phyloP scores from a whole-genome alignment of 2,888 invertebrate species.

The Tachina grossa region DNA sequence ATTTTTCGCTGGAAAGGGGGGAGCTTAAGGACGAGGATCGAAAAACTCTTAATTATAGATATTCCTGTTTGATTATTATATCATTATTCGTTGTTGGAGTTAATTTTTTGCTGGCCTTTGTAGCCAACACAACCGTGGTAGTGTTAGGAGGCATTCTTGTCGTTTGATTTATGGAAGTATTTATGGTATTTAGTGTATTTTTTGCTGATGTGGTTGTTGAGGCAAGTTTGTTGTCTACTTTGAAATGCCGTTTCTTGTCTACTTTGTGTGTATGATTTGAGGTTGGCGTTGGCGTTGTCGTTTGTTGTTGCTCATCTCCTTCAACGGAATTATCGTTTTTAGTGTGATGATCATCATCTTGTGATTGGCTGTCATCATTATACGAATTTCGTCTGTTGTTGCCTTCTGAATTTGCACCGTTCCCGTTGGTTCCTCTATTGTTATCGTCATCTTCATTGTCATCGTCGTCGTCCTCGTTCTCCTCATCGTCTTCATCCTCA shows the following conservation, averaged over 20 bases:
- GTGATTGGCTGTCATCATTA: conserved; percentile 54
- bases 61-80: conserved; percentile 80
- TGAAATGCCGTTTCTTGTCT: conserved; percentile 53
- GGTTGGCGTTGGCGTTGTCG: no score
- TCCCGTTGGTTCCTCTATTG: neutral
- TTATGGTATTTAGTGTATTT: conserved; percentile 43
- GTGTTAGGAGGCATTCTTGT: conserved; percentile 68
- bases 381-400: conserved; percentile 66
- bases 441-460: conserved; percentile 38
- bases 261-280: conserved; percentile 50
- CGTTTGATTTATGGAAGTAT: conserved; percentile 62
- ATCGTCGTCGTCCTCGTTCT: conserved; percentile 43
- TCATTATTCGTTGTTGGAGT: conserved; percentile 81
- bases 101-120: conserved; percentile 80
- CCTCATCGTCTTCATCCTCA: conserved; percentile 40
- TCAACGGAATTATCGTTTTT: conserved; percentile 44
- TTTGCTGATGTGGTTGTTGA: conserved; percentile 10
- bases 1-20: conserved; percentile 16
- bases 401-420: conserved; percentile 20
- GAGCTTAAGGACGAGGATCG: conserved; percentile 4
- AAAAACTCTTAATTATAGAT: conserved; percentile 68
- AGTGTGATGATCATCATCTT: conserved; percentile 42
- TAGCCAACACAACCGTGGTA: conserved; percentile 74
- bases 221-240: conserved; percentile 37
- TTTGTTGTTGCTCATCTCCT: conserved; percentile 42